phyloP scores from a whole-genome alignment of 1,140 invertebrate genomes.

The Pseudomyrmex sp. region DNA sequence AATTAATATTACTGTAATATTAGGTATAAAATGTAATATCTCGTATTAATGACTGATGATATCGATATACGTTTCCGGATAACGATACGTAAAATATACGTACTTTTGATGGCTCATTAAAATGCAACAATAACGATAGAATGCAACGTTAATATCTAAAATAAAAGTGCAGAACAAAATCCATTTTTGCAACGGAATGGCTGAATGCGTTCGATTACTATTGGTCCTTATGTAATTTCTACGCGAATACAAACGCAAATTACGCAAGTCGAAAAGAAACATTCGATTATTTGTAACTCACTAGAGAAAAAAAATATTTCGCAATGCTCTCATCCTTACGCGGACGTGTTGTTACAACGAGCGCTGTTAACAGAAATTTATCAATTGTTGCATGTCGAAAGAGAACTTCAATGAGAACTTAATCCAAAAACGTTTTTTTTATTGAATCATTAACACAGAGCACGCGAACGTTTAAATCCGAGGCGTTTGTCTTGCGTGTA shows the following conservation, averaged over 20 bases:
- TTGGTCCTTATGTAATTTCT: constrained; percentile 17
- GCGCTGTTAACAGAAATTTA: constrained; percentile 38
- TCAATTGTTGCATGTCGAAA: constrained; percentile 37
- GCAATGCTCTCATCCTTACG: not conserved
- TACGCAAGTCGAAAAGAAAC: not conserved
- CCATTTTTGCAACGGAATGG: too few species aligned
- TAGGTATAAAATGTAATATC: constrained; percentile 22
- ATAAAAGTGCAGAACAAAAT: not conserved
- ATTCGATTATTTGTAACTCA: constrained; percentile 30
- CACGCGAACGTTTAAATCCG: constrained; percentile 14
- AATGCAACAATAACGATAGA: not conserved
- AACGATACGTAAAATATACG: not conserved
- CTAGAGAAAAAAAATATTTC: constrained; percentile 46
- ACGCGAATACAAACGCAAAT: too few species aligned
- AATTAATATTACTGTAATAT: constrained; percentile 9
- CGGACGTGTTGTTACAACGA: not conserved
- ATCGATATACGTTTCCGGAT: not conserved
- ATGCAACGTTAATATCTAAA: not conserved
- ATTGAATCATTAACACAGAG: constrained; percentile 38
- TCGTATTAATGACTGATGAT: not conserved
- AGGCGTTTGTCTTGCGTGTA: constrained; percentile 20
- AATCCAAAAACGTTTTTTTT: constrained; percentile 52
- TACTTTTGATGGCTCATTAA: constrained; percentile 2
- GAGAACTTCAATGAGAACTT: constrained; percentile 27
- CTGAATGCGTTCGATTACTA: not conserved